Conservation (phyloP, 2,797 vertebrate species). For the Picus viridis region DNA sequence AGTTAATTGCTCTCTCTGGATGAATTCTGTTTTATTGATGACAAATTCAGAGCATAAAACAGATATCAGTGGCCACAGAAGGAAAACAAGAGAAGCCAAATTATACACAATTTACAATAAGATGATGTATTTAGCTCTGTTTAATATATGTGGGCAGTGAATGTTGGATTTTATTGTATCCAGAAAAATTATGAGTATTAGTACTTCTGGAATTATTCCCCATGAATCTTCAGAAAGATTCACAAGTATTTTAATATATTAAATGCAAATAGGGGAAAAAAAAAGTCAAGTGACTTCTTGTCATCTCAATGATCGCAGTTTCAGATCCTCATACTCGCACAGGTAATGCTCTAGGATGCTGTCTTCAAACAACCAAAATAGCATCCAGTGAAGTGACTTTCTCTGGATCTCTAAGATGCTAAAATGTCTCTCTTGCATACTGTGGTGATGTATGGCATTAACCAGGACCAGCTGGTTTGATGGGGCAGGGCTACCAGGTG, state of each 20-base stretch:
- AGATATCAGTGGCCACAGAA: conserved; percentile 25
- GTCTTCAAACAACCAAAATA: background rate
- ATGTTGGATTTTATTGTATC: conserved; percentile 36
- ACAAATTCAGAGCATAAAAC: conserved; percentile 30
- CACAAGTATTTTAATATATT: conserved; percentile 12
- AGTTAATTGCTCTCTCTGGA: conserved; percentile 8
- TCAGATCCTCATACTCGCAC: background rate
- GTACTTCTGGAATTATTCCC: background rate
- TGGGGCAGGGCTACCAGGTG: background rate
- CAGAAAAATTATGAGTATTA: conserved; percentile 39
- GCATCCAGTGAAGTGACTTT: background rate
- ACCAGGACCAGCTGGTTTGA: background rate
- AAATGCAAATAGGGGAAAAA: background rate
- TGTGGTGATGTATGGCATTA: background rate
- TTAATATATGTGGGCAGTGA: conserved; percentile 20
- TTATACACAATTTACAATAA: conserved; percentile 6
- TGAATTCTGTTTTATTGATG: conserved; percentile 3
- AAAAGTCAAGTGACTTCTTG: background rate
- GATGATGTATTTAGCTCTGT: conserved; percentile 26
- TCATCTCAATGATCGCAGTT: background rate
- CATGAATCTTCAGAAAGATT: conserved; percentile 31
- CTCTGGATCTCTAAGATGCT: background rate
- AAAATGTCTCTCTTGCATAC: background rate
- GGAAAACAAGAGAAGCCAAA: conserved; percentile 24
- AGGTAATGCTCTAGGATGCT: background rate